Base-by-base conservation (phyloP, 2,888 invertebrate genomes). In the Tetranychus piercei region DNA sequence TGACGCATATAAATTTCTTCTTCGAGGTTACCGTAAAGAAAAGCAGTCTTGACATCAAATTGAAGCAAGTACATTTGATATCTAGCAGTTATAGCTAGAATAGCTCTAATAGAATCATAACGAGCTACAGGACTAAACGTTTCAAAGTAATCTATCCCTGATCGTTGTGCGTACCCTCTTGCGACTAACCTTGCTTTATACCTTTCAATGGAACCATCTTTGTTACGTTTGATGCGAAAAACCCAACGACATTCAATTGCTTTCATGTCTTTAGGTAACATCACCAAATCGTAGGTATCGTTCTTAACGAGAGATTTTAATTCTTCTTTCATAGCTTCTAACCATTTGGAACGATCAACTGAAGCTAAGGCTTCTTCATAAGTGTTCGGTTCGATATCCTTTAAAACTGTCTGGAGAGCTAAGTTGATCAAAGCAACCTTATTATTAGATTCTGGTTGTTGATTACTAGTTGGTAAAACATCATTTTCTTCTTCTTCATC, bases 1-100 rank as follows among this genome's bases (percentile, higher is more conserved):
- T 75, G 75, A 64, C 75, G 73, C 75, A 76, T 75, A 65, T 74
- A 76, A 64, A 77, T 70, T 70, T 76, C 75, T 74, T 77, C 76
- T 23, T 43, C 73, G 6, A 75, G 23, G n/a, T 73, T 66, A 69
- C 77, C 76, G 71, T 77, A 72, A 8, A 76, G 34, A 74, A 74
- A 77, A n/a, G 76, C 74, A 65, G 76, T 65, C 43, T 70, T 64
- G 64, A 77, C 73, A 70, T 77, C 77, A 23, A 74, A 72, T 15
- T 72, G 74, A 6, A 23, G 22, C 23, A 74, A 43, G 5, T 72
- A 15, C 45, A 71, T 71, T 7, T 55, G 7, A 18, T 55, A 6
- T 7, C 6, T 7, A 7, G 55, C 65, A 7, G 64, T 44, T 6
- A 55, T 20, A 6, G 73, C 65, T 11, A 73, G 20, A n/a, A 73